Evolutionary conservation across 2,113 vertebrate genomes (phyloP).

Genomic region (Hypomesus transpacificus): DNA sequence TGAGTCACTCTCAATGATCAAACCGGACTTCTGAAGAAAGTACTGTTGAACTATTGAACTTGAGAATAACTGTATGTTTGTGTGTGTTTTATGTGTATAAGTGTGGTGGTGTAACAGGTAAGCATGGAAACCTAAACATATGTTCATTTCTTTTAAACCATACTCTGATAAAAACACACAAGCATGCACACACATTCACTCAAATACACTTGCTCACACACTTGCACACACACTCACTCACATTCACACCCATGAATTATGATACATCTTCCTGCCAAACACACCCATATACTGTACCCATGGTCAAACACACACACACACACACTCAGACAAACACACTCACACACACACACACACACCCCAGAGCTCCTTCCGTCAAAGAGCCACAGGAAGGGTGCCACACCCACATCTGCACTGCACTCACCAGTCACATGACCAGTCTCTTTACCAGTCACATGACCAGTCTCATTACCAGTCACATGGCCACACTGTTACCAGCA

Average conservation of each 20-base stretch:
- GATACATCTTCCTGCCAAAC: not conserved
- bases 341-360: not conserved
- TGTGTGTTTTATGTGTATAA: too few relatives aligned
- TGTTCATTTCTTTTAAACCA: too few relatives aligned
- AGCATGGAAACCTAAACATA: too few relatives aligned
- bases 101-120: too few relatives aligned
- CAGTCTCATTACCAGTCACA: not conserved
- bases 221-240: not conserved
- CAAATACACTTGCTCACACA: slow-evolving; percentile 9
- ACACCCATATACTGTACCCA: not conserved
- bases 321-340: not conserved
- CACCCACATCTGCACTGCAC: not conserved
- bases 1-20: too few relatives aligned
- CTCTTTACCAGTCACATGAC: not conserved
- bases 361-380: not conserved
- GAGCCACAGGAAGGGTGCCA: not conserved
- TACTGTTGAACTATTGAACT: too few relatives aligned
- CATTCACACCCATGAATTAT: slow-evolving; percentile 8
- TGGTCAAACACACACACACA: not conserved
- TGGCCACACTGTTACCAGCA: not conserved
- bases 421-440: not conserved
- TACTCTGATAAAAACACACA: slow-evolving; percentile 6
- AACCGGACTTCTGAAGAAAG: too few relatives aligned
- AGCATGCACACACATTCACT: not conserved
- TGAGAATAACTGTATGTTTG: too few relatives aligned